Conservation (phyloP, 2,888 invertebrate species). For the Nymphalis polychloros region DNA sequence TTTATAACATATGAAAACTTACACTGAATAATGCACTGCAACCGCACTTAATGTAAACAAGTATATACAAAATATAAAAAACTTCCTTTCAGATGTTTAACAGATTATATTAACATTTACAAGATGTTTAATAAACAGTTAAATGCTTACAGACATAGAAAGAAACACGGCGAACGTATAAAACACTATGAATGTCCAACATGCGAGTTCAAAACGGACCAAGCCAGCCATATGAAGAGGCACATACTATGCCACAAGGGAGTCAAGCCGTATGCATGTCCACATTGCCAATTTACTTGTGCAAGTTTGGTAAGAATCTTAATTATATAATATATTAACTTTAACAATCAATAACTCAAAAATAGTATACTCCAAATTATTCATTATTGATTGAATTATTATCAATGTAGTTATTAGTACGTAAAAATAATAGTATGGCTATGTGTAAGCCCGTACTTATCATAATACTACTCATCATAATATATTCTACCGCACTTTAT, state of each 20-base stretch:
- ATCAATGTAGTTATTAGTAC: no score
- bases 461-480: no score
- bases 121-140: constrained; percentile 32
- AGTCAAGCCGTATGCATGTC: constrained; percentile 92
- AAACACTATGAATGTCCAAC: constrained; percentile 83
- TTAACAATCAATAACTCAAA: not conserved
- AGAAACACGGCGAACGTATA: constrained; percentile 74
- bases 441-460: no score
- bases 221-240: constrained; percentile 86
- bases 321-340: not conserved
- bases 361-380: not conserved
- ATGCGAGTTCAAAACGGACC: constrained; percentile 86
- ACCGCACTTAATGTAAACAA: no score
- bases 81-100: not conserved
- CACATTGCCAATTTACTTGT: constrained; percentile 89
- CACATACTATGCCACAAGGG: constrained; percentile 91
- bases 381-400: no score
- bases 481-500: no score
- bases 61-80: no score
- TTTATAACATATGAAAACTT: no score
- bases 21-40: no score
- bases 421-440: no score
- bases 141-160: constrained; percentile 80
- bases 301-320: constrained; percentile 85
- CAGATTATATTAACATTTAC: constrained; percentile 11